Base-by-base conservation (phyloP, 2,888 invertebrate species). In the Oligia latruncula region DNA sequence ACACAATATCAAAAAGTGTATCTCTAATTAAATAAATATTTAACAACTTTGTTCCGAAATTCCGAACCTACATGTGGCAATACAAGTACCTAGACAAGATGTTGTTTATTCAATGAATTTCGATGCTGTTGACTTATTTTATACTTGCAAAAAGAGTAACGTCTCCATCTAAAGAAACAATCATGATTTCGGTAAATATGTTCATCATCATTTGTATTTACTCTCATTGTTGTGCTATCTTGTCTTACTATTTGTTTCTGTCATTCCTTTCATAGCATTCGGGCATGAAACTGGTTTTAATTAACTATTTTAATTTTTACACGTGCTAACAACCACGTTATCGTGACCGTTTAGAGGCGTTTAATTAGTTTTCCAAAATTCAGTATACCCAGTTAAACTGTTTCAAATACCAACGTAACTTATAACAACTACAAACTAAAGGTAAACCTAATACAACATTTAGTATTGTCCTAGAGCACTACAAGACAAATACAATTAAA, bases 401-500 rank as follows among this genome's bases (percentile, higher is more conserved):
- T 62, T 46, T 17, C 0, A 29, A 49, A 17, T 49, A 71, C 11
- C 35, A 64, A 67, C 29, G 17, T 60, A 77, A 58, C 40, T 58
- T 49, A 40, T 5, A 29, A 46, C 13, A 35, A 43, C 11, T 58
- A 58, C 20, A 29, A 49, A 83, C 29, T 49, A 49, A n/a, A 62
- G 62, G 64, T 62, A 66, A 76, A 71, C 35, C 65, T 29, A 75
- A 68, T 68, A 71, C 35, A 75, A 74, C 64, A 58, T 73, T 60
- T 74, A 67, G 74, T 70, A 74, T 67, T 77, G 40, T 49, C 55
- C 0, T 82, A 79, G 60, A 80, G 68, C 71, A 78, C 65, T 23
- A 78, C 43, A 83, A 74, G 77, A 83, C 43, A 82, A 79, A 81
- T 78, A 85, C 58, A 82, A 86, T 86, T 84, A 87, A 79, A 74